Percentiles rank a stretch among this genome's conserved stretches.
Evolutionary conservation across 2,888 invertebrate species (phyloP).

Genomic region (Drosophila picticornis): DNA sequence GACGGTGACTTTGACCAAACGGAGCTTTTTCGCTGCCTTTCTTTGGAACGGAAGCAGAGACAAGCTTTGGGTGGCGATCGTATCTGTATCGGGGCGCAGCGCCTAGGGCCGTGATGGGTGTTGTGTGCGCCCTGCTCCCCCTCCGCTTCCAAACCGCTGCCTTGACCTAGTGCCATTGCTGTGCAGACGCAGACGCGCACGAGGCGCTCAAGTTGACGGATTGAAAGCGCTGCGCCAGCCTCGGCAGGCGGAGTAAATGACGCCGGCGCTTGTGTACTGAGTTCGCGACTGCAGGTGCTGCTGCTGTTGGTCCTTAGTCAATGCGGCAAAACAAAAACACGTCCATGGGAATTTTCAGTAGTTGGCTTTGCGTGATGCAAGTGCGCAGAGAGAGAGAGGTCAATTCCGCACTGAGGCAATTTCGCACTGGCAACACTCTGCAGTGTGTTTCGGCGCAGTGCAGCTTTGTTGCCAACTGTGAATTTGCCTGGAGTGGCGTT

Average conservation of each 20-base stretch:
- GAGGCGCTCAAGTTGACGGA: slow-evolving; percentile 9
- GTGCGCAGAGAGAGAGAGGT: background rate
- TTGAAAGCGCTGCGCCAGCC: slow-evolving; percentile 7
- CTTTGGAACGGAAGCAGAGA: slow-evolving; percentile 12
- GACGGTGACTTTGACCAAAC: background rate
- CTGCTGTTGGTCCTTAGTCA: slow-evolving; percentile 55
- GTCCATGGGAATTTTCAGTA: slow-evolving; percentile 21
- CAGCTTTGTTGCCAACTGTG: slow-evolving; percentile 16
- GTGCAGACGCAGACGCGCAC: slow-evolving; percentile 26
- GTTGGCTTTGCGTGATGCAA: slow-evolving; percentile 51
- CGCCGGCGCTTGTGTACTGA: slow-evolving; percentile 12
- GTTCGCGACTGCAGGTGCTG: slow-evolving; percentile 23
- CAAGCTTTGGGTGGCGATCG: slow-evolving; percentile 2
- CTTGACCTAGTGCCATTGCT: slow-evolving; percentile 58
- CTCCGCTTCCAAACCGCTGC: slow-evolving; percentile 51
- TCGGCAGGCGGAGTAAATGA: slow-evolving; percentile 15
- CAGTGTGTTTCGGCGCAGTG: slow-evolving; percentile 23
- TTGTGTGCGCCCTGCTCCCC: slow-evolving; percentile 28
- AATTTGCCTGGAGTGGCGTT: slow-evolving; percentile 8
- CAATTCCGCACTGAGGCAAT: slow-evolving; percentile 15
- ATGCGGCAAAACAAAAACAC: slow-evolving; percentile 65
- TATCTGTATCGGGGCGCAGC: slow-evolving; percentile 6
- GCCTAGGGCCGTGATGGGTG: slow-evolving; percentile 43
- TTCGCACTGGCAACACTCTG: slow-evolving; percentile 13
- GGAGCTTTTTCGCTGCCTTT: slow-evolving; percentile 14